Conservation (phyloP, 2,113 vertebrate genomes). For the Bathybates hornii region DNA sequence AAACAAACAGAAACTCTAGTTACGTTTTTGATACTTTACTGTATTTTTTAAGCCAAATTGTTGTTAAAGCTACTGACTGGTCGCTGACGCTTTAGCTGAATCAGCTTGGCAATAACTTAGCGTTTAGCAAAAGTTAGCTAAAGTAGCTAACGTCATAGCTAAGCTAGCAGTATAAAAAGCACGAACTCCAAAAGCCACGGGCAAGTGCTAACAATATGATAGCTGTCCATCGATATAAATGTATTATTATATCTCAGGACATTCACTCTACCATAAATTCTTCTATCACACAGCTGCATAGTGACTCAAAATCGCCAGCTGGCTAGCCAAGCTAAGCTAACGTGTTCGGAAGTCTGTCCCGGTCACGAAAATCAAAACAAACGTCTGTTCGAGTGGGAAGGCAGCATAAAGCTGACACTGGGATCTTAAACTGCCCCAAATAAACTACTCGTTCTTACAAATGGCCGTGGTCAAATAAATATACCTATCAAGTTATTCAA, state of each 20-base stretch:
- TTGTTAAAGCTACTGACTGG: background rate
- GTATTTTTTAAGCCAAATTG: background rate
- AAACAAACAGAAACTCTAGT: background rate
- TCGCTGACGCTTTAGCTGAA: background rate
- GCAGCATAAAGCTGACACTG: background rate
- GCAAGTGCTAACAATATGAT: background rate
- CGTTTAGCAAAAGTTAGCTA: slow-evolving; percentile 55
- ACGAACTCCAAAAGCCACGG: background rate
- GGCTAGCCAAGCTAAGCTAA: slow-evolving; percentile 48
- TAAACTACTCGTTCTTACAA: background rate
- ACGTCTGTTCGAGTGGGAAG: slow-evolving; percentile 2
- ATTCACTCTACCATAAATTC: background rate
- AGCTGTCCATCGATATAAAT: accelerated
- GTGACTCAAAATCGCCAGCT: background rate
- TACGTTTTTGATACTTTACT: background rate
- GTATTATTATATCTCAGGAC: accelerated
- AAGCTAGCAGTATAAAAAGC: slow-evolving; percentile 7
- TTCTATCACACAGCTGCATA: background rate
- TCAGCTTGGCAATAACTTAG: slow-evolving; percentile 2
- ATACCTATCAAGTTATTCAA: background rate
- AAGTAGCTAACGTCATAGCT: slow-evolving; percentile 25
- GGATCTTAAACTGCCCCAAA: background rate
- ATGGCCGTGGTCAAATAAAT: background rate
- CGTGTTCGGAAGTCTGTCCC: slow-evolving; percentile 16
- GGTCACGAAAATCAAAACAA: slow-evolving; percentile 61